phyloP scores from a whole-genome alignment of 2,797 vertebrate species.

The Micrastur ruficollis region DNA sequence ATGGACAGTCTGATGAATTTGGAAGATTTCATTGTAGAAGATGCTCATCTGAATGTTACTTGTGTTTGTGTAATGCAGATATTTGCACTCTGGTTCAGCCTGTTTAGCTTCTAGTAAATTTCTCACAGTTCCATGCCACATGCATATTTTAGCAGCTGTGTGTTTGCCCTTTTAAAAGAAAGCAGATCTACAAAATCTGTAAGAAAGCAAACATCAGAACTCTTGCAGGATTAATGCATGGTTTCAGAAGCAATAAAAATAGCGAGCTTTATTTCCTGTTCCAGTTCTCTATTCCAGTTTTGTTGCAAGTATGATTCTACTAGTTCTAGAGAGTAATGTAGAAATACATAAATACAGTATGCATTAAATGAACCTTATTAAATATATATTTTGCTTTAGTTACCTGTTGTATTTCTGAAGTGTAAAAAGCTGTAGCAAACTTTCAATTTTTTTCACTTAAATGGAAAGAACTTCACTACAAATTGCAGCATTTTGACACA shows the following conservation, averaged over 20 bases:
- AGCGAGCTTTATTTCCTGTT: background rate
- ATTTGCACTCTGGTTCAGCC: accelerated
- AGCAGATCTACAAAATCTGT: background rate
- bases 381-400: background rate
- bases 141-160: accelerated
- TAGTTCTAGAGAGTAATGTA: background rate
- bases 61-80: too few species aligned
- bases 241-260: background rate
- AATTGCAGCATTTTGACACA: accelerated
- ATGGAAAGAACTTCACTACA: background rate
- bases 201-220: background rate
- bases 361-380: too few species aligned
- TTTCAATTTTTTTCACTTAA: accelerated
- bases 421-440: background rate
- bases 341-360: background rate
- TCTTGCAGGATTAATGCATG: background rate
- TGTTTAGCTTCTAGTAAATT: accelerated
- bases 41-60: background rate
- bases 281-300: background rate
- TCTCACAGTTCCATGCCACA: accelerated
- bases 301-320: too few species aligned
- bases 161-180: background rate
- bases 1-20: background rate
- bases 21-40: background rate
- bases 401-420: background rate